phyloP scores from a whole-genome alignment of 1,140 invertebrate genomes.

The Penaeus japonicus region DNA sequence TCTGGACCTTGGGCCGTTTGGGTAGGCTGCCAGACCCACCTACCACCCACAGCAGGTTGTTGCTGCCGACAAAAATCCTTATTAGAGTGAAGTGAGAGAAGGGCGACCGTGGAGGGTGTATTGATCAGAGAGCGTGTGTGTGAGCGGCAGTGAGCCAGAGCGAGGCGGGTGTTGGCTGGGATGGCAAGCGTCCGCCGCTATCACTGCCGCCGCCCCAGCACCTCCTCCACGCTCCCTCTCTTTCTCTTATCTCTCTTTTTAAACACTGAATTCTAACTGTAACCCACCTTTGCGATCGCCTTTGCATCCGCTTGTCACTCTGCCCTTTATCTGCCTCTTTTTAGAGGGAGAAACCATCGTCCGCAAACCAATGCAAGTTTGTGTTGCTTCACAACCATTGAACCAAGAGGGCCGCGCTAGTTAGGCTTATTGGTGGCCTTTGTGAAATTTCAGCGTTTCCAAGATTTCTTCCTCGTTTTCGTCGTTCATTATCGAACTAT shows the following conservation, averaged over 20 bases:
- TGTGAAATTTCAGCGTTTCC: slow-evolving; percentile 20
- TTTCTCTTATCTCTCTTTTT: not conserved
- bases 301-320: slow-evolving; percentile 46
- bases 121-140: slow-evolving; percentile 38
- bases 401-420: slow-evolving; percentile 53
- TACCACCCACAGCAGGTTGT: too few relatives aligned
- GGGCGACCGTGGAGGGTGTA: slow-evolving; percentile 28
- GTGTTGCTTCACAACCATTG: slow-evolving; percentile 54
- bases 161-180: slow-evolving; percentile 46
- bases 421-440: slow-evolving; percentile 52
- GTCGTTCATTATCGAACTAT: slow-evolving; percentile 36
- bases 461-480: slow-evolving; percentile 47
- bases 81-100: slow-evolving; percentile 17
- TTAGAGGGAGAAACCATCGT: slow-evolving; percentile 56
- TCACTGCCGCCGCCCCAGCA: slow-evolving; percentile 14
- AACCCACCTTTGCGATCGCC: slow-evolving; percentile 44
- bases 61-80: not conserved
- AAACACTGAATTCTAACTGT: not conserved
- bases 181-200: slow-evolving; percentile 19
- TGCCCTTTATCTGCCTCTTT: slow-evolving; percentile 56
- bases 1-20: too few relatives aligned
- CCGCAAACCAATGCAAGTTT: slow-evolving; percentile 54
- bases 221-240: not conserved
- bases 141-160: slow-evolving; percentile 29
- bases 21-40: too few relatives aligned